phyloP scores from a whole-genome alignment of 1,140 invertebrate genomes.

The Penaeus chinensis region DNA sequence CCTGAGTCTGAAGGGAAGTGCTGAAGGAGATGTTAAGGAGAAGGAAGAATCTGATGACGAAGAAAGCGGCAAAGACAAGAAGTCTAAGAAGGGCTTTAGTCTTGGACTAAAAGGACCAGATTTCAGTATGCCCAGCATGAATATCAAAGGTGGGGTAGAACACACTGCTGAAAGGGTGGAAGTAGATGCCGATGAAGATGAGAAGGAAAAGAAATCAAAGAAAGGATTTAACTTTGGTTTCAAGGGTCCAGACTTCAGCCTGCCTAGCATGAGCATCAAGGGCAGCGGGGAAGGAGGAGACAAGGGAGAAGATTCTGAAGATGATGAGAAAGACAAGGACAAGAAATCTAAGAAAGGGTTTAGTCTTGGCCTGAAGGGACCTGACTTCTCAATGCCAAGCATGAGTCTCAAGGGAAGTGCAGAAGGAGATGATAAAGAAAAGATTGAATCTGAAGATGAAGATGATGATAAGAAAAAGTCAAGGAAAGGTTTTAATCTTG shows the following conservation, averaged over 20 bases:
- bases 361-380: neutral
- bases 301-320: neutral
- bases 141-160: neutral
- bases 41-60: neutral
- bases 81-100: conserved; percentile 22
- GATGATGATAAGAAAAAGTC: neutral
- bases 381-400: neutral
- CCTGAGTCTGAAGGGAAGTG: neutral
- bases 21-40: neutral
- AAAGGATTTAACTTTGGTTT: conserved; percentile 32
- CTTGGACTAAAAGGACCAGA: conserved; percentile 31
- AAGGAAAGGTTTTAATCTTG: conserved; percentile 30
- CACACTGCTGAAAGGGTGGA: neutral
- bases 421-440: neutral
- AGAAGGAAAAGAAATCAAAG: conserved; percentile 21
- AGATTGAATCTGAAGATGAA: conserved; percentile 3
- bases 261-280: conserved; percentile 23
- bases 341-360: neutral
- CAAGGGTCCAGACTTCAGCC: conserved; percentile 16
- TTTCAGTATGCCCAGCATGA: neutral
- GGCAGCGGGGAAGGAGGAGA: neutral
- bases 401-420: neutral
- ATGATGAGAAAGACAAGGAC: neutral
- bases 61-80: neutral
- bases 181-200: neutral